Evolutionary conservation across 2,888 invertebrate species (phyloP).

Genomic region (Xylophagus ater): DNA sequence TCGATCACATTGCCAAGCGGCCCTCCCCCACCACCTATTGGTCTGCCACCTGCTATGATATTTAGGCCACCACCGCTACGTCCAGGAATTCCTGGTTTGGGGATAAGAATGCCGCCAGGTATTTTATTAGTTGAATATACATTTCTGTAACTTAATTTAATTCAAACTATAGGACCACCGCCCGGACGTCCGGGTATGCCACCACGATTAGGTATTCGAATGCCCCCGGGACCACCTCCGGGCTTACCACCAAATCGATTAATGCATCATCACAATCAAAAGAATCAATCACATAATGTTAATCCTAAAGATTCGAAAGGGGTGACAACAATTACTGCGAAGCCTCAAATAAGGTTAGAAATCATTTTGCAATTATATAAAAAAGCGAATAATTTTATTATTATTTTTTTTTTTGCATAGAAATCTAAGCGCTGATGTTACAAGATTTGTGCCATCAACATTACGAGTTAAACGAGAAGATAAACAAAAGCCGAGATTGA

Average conservation of each 20-base stretch:
- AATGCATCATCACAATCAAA: slow-evolving; percentile 38
- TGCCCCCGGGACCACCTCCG: slow-evolving; percentile 57
- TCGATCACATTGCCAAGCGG: slow-evolving; percentile 37
- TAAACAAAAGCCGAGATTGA: slow-evolving; percentile 48
- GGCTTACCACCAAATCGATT: slow-evolving; percentile 47
- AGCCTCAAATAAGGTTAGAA: slow-evolving; percentile 75
- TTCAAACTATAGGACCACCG: slow-evolving; percentile 42
- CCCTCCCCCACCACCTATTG: slow-evolving; percentile 44
- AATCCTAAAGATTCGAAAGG: slow-evolving; percentile 53
- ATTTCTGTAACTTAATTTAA: neutral
- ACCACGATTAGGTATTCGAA: slow-evolving; percentile 45
- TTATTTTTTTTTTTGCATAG: no score
- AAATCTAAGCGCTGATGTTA: slow-evolving; percentile 87
- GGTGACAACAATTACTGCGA: slow-evolving; percentile 85
- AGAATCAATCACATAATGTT: slow-evolving; percentile 21
- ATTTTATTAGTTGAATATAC: slow-evolving; percentile 17
- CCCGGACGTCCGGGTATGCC: slow-evolving; percentile 47
- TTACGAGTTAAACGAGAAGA: slow-evolving; percentile 83
- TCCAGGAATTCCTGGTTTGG: slow-evolving; percentile 40
- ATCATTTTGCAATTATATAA: no score
- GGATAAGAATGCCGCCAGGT: slow-evolving; percentile 44
- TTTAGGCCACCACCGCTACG: slow-evolving; percentile 48
- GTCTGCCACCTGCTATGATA: slow-evolving; percentile 41
- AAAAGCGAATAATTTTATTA: no score
- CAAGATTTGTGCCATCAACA: slow-evolving; percentile 88